These are phyloP conservation scores for Drosophila mauritiana DNA, from an alignment of 1,140 invertebrate species.

Conservation along the genomic window DNA sequence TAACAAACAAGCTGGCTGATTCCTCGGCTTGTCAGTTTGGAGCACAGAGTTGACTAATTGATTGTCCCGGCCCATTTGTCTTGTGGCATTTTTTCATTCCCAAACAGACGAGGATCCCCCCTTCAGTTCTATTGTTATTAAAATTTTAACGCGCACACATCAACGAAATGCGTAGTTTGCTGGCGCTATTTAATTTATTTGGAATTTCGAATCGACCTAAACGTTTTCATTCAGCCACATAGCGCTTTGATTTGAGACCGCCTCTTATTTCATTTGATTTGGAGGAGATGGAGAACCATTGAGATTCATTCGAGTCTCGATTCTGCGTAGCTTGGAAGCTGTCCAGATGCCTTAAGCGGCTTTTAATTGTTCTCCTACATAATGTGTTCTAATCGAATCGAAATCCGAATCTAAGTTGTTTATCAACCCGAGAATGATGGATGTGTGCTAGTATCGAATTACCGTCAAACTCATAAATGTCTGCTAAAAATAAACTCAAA, in stretches of 20 bases:
- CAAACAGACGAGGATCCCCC: slow-evolving; percentile 24
- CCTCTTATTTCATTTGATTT: not conserved
- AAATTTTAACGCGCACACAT: slow-evolving; percentile 54
- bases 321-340: slow-evolving; percentile 70
- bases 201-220: slow-evolving; percentile 64
- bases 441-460: slow-evolving; percentile 42
- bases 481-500: slow-evolving; percentile 37
- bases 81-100: slow-evolving; percentile 39
- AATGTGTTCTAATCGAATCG: slow-evolving; percentile 72
- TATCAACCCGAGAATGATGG: slow-evolving; percentile 21
- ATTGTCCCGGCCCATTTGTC: slow-evolving; percentile 72
- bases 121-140: slow-evolving; percentile 59
- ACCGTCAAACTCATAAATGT: slow-evolving; percentile 25
- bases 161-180: slow-evolving; percentile 73
- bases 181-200: slow-evolving; percentile 74
- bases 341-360: slow-evolving; percentile 55
- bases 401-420: slow-evolving; percentile 28
- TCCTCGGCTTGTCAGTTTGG: slow-evolving; percentile 43
- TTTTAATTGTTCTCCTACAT: slow-evolving; percentile 67
- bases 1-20: slow-evolving; percentile 46
- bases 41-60: slow-evolving; percentile 69
- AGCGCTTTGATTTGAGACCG: slow-evolving; percentile 70
- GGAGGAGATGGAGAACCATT: slow-evolving; percentile 7
- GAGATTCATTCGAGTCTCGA: slow-evolving; percentile 39
- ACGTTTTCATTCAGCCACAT: slow-evolving; percentile 74